Evolutionary conservation across 2,888 invertebrate species (phyloP), one percentile per base, ranked within the genome.

Genomic region (Drosophila hamatofila): DNA sequence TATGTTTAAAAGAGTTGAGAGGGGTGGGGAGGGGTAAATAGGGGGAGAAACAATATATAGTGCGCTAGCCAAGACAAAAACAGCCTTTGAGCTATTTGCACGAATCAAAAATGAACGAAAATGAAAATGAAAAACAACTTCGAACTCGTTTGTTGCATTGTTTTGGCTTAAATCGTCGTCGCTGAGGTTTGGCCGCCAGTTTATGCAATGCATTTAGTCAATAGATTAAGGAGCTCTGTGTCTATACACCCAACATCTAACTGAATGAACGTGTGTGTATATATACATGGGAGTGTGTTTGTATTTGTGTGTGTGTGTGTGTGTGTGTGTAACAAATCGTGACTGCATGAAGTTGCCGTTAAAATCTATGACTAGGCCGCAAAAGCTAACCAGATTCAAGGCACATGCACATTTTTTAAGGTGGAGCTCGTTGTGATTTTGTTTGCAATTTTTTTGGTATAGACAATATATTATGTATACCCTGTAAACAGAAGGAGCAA

Each of bases 191-290:
- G 86, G 83, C 82, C 71, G 70, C 57, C 74, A 67, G 74, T 87
- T 87, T 87, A 88, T 87, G 87, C 87, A 89, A 87, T 87, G 76
- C 89, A 87, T 87, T 87, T 87, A 87, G 85, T 85, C 87, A 77
- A 83, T 80, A 80, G 88, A 88, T 86, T 86, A 86, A 88, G 85
- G 76, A 83, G 89, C 70, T 71, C 70, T 69, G 58, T 66, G 58
- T 66, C 66, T 64, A 51, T 68, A 67, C 52, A 57, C 54, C 57
- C 46, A 54, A 58, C 60, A 46, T 56, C 56, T 69, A 59, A 58
- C 55, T 27, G 16, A 56, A 51, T 30, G 18, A 5, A 44, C n/a
- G 49, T 64, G 51, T 73, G 51, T 72, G 23, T 67, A 25, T 62
- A 9, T 21, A 51, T 63, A 52, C 14, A 55, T 62, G 62, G 71